Base-by-base conservation (phyloP, 2,113 vertebrate genomes). In the Dasyurus viverrinus region DNA sequence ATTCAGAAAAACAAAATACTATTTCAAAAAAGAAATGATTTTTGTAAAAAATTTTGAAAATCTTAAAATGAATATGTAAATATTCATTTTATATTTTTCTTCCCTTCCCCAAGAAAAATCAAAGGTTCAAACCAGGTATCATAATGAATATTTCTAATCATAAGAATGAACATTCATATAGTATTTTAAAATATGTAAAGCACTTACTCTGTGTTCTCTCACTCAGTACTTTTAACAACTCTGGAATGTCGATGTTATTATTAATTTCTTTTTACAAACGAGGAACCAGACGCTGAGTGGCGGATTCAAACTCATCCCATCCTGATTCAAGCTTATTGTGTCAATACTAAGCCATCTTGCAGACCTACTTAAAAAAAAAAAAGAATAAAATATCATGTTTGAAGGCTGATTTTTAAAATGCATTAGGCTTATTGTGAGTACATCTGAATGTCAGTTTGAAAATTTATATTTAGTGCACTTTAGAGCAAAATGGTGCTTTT, bases 401-500 rank as follows among this genome's bases (percentile, higher is more conserved):
- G 26, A 60, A 42, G 30, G 36, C 55, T 91, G 57, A 53, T 46
- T 24, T 90, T 84, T 23, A 84, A 42, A 76, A 76, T 76, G 36
- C 60, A 76, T 76, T 68, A 68, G n/a, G 30, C 4, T 76, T 76
- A n/a, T 76, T 76, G 60, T 4, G n/a, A 76, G 30, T 76, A n/a
- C 36, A 84, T 84, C 22, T 84, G 68, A 84, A 84, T 84, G n/a
- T 84, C 68, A 84, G 68, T 84, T 42, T 84, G 68, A 19, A 84
- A 16, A 84, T 84, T 84, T 84, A 84, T 42, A 42, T 84, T 84
- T 84, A 84, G 36, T 47, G 30, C 14, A 47, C 10, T 50, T 93
- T n/a, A 68, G 8, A 24, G 84, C 47, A 57, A 84, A 47, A n/a
- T 68, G 89, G 57, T 53, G 89, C 91, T 96, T 96, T 92, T 92